A percentile compares a stretch with the other conserved stretches of the same genome.
phyloP scores from a whole-genome alignment of 2,888 invertebrate species.

The Ophion ventricosus region DNA sequence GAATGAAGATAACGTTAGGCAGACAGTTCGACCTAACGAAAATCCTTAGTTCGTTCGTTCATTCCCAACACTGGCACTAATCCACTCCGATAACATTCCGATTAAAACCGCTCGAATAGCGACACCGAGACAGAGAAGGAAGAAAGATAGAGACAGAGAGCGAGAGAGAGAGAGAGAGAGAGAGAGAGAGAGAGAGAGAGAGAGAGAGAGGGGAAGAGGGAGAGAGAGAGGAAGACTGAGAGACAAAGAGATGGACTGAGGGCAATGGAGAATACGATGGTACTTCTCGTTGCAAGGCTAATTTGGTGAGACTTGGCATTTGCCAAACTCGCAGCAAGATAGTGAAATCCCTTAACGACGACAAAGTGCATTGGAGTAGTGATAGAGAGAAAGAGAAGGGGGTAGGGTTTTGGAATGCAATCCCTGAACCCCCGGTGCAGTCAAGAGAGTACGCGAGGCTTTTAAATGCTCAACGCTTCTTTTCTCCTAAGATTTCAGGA shows the following conservation, averaged over 20 bases:
- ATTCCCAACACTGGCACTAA: slow-evolving; percentile 48
- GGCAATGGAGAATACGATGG: slow-evolving; percentile 40
- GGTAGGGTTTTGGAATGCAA: slow-evolving; percentile 30
- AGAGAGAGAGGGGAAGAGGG: neutral
- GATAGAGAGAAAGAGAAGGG: slow-evolving; percentile 5
- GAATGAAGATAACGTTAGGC: slow-evolving; percentile 47
- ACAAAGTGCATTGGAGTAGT: slow-evolving; percentile 22
- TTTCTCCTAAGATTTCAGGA: slow-evolving; percentile 45
- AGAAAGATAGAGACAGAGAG: neutral
- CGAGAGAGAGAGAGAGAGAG: neutral
- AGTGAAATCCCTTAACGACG: slow-evolving; percentile 66
- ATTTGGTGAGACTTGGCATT: slow-evolving; percentile 57
- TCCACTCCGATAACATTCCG: slow-evolving; percentile 66
- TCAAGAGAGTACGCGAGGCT: slow-evolving; percentile 28
- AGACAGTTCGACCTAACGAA: slow-evolving; percentile 64
- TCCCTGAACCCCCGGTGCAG: slow-evolving; percentile 11
- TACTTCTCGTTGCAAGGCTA: slow-evolving; percentile 55
- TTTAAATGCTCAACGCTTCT: slow-evolving; percentile 58
- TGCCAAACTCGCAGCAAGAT: slow-evolving; percentile 61
- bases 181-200: slow-evolving; percentile 11
- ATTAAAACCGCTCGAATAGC: slow-evolving; percentile 58
- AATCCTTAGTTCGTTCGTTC: slow-evolving; percentile 47
- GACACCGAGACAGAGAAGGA: slow-evolving; percentile 10
- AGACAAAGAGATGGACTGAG: too few relatives aligned
- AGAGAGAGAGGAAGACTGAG: neutral